These are phyloP conservation scores for Malacoctenus gilli DNA, from an alignment of 2,797 vertebrate species.

Conservation along the genomic window DNA sequence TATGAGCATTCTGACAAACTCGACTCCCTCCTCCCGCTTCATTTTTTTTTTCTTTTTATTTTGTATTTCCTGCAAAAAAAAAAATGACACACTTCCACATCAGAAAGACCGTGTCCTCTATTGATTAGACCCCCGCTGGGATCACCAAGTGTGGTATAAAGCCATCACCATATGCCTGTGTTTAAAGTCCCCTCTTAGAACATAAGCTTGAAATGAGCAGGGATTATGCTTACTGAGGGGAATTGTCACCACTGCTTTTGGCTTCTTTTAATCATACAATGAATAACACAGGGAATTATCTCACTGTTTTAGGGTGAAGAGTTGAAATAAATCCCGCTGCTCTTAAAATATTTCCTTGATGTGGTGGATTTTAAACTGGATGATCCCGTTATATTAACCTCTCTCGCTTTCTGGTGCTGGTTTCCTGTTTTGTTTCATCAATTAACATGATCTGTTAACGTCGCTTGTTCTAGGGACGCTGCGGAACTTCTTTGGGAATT, in stretches of 20 bases:
- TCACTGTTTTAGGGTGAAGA: slow-evolving; percentile 46
- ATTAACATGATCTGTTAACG: slow-evolving; percentile 37
- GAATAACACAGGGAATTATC: slow-evolving; percentile 59
- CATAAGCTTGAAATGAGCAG: slow-evolving; percentile 75
- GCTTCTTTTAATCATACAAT: slow-evolving; percentile 60
- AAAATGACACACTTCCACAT: slow-evolving; percentile 41
- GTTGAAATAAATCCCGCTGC: slow-evolving; percentile 46
- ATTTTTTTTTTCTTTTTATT: no score
- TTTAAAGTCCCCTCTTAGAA: slow-evolving; percentile 70
- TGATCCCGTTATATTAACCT: slow-evolving; percentile 45
- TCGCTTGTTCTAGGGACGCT: neutral
- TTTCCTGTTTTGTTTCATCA: slow-evolving; percentile 40
- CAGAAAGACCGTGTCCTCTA: slow-evolving; percentile 56
- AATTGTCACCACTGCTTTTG: slow-evolving; percentile 51
- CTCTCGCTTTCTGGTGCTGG: slow-evolving; percentile 11
- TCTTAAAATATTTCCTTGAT: slow-evolving; percentile 67
- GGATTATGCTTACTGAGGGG: slow-evolving; percentile 66
- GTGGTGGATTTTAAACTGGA: slow-evolving; percentile 53
- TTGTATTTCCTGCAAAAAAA: slow-evolving; percentile 32
- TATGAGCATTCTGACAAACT: slow-evolving; percentile 24
- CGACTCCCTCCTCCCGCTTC: slow-evolving; percentile 2
- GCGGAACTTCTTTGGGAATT: slow-evolving; percentile 7
- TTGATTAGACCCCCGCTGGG: slow-evolving; percentile 69
- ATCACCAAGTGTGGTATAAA: slow-evolving; percentile 70
- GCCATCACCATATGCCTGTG: slow-evolving; percentile 75